These are phyloP conservation scores for Liolophura sinensis DNA, from an alignment of 1,140 invertebrate genomes.

Conservation along the genomic window DNA sequence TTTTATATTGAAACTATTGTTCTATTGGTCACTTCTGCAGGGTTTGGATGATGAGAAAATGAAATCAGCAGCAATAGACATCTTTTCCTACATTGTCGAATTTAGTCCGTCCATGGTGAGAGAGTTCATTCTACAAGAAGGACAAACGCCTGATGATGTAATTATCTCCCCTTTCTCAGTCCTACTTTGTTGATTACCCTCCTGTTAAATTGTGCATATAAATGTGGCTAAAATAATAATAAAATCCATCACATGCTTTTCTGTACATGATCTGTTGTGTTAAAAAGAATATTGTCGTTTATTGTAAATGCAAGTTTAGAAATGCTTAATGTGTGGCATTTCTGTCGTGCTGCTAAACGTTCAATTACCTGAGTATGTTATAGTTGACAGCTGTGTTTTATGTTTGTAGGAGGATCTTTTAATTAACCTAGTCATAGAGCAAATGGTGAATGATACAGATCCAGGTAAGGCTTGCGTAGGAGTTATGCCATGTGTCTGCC, in stretches of 20 bases:
- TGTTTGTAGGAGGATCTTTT: conserved; percentile 76
- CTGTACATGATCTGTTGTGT: neutral
- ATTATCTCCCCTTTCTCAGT: conserved; percentile 34
- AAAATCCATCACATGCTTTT: neutral
- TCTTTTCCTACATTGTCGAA: conserved; percentile 97
- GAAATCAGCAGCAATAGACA: conserved; percentile 94
- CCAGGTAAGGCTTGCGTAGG: conserved; percentile 55
- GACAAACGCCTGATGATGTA: conserved; percentile 81
- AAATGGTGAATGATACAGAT: conserved; percentile 76
- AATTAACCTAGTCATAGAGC: conserved; percentile 96
- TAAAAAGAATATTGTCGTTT: conserved; percentile 9
- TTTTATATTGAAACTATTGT: neutral
- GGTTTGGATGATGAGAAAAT: conserved; percentile 84
- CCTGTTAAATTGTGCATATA: neutral
- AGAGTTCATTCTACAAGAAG: conserved; percentile 94
- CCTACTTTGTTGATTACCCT: neutral
- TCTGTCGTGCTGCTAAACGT: no score
- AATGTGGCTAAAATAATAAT: no score
- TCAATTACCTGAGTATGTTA: no score
- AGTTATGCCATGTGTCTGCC: neutral
- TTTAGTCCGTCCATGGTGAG: conserved; percentile 96
- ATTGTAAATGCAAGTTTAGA: neutral
- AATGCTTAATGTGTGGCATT: neutral
- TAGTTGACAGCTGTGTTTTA: conserved; percentile 11
- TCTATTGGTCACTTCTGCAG: conserved; percentile 25